Percentiles rank a stretch among this genome's conserved stretches.
These are phyloP conservation scores for Heliconius nattereri DNA, from an alignment of 1,140 invertebrate genomes.

Conservation along the genomic window DNA sequence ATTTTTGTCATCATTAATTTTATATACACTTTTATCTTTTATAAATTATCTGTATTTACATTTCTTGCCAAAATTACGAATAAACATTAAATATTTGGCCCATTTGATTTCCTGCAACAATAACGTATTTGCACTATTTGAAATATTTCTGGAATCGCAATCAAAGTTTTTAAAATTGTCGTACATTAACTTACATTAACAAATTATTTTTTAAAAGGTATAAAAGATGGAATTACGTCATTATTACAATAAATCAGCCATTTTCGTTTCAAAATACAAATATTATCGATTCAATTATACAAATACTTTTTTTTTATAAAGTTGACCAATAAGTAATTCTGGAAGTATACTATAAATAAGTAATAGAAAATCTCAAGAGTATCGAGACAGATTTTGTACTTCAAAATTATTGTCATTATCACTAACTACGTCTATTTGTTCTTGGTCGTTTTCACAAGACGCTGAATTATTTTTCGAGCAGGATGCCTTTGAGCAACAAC, in stretches of 20 bases:
- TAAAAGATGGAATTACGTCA: too few species aligned
- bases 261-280: too few species aligned
- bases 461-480: slow-evolving; percentile 54
- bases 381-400: slow-evolving; percentile 59
- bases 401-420: slow-evolving; percentile 65
- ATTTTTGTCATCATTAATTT: slow-evolving; percentile 29
- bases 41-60: slow-evolving; percentile 34
- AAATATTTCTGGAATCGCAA: too few species aligned
- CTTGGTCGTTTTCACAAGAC: slow-evolving; percentile 67
- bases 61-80: slow-evolving; percentile 1
- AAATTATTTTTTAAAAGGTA: too few species aligned
- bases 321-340: neutral
- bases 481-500: slow-evolving; percentile 63
- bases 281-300: neutral
- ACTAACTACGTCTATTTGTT: slow-evolving; percentile 75
- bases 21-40: slow-evolving; percentile 20
- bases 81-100: neutral
- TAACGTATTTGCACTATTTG: too few species aligned
- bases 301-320: neutral
- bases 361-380: slow-evolving; percentile 44
- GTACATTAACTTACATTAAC: too few species aligned
- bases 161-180: too few species aligned
- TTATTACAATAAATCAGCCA: too few species aligned
- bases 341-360: slow-evolving; percentile 2
- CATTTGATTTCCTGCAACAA: too few species aligned